Conservation (phyloP, 2,113 vertebrate species). For the Sceloporus undulatus region DNA sequence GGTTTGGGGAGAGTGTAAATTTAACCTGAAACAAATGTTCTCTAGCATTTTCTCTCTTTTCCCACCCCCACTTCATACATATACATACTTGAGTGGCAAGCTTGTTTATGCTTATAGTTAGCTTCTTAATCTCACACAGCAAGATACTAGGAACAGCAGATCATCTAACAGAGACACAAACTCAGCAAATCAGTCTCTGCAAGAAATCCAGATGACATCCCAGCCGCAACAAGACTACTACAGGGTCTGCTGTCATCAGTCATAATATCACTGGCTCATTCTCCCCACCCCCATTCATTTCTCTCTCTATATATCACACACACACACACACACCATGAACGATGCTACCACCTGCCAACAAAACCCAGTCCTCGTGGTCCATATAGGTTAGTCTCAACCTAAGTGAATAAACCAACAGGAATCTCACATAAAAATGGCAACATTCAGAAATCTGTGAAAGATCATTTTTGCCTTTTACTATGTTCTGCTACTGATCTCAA, state of each 20-base stretch:
- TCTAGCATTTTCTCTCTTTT: background rate
- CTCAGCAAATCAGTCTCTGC: background rate
- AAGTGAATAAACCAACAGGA: background rate
- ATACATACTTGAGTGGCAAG: background rate
- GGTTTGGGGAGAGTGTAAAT: background rate
- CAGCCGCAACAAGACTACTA: too few species aligned
- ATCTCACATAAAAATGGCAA: background rate
- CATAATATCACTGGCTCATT: background rate
- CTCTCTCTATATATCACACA: background rate
- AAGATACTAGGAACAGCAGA: background rate
- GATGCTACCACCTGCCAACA: background rate
- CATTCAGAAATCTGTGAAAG: background rate
- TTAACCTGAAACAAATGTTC: background rate
- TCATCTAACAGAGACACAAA: background rate
- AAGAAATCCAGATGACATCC: background rate
- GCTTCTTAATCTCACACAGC: background rate
- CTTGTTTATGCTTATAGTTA: background rate
- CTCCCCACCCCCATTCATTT: background rate
- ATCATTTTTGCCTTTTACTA: background rate
- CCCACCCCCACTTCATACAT: background rate
- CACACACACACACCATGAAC: background rate
- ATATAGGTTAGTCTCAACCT: background rate
- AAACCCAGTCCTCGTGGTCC: background rate
- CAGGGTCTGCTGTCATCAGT: background rate
- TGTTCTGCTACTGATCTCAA: background rate